Evolutionary conservation across 2,797 vertebrate species (phyloP).

Genomic region (Craterocephalus amniculus): DNA sequence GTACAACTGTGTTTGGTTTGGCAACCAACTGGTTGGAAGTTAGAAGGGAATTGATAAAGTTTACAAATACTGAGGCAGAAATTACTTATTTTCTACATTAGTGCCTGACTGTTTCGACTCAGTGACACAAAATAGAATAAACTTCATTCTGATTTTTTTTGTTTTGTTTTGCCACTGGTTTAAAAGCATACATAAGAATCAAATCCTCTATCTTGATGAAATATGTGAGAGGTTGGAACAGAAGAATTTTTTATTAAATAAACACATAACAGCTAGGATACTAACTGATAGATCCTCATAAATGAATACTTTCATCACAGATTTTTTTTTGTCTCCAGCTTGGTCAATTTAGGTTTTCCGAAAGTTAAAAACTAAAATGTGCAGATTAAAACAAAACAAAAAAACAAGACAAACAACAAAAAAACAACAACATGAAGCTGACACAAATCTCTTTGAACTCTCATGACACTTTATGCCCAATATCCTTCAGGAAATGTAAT

Average conservation of each 20-base stretch:
- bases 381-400: neutral
- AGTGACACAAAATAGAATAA: neutral
- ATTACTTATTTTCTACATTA: neutral
- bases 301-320: neutral
- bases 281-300: neutral
- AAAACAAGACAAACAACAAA: neutral
- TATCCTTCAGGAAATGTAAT: slow-evolving; percentile 11
- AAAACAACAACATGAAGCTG: neutral
- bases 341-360: slow-evolving; percentile 25
- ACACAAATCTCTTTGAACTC: slow-evolving; percentile 27
- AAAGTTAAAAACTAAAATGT: slow-evolving; percentile 9
- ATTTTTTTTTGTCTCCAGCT: neutral
- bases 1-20: neutral
- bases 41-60: neutral
- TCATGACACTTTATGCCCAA: slow-evolving; percentile 30
- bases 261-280: neutral
- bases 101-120: neutral
- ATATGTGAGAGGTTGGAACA: neutral
- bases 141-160: neutral
- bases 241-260: neutral
- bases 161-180: neutral
- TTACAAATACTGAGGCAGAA: neutral
- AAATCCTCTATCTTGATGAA: neutral
- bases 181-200: neutral
- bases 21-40: neutral